Percentiles rank a stretch among this genome's conserved stretches.
Evolutionary conservation across 2,113 vertebrate species (phyloP).

Genomic region (Notarius quadriscutis): DNA sequence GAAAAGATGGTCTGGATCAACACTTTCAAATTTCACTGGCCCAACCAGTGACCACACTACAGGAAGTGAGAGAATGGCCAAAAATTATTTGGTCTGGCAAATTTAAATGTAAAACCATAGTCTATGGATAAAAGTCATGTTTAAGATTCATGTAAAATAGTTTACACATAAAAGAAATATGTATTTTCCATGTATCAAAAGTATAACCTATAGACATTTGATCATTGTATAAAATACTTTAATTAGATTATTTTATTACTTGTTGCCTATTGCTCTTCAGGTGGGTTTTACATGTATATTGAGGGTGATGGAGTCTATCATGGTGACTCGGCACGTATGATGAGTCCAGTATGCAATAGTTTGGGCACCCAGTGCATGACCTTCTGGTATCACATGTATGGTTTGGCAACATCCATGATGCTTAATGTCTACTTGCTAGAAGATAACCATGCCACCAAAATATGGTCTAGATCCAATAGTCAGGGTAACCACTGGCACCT

Average conservation of each 20-base stretch:
- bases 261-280: constrained; percentile 56
- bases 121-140: not conserved
- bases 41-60: constrained; percentile 78
- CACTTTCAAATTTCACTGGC: constrained; percentile 70
- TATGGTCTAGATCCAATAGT: constrained; percentile 65
- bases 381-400: constrained; percentile 85
- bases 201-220: not conserved
- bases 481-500: constrained; percentile 68
- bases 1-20: constrained; percentile 76
- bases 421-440: constrained; percentile 69
- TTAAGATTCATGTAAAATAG: not conserved
- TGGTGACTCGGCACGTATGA: constrained; percentile 69
- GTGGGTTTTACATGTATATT: constrained; percentile 79
- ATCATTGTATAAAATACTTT: not conserved
- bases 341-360: constrained; percentile 66
- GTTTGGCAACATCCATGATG: constrained; percentile 65
- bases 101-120: not conserved
- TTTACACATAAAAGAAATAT: not conserved
- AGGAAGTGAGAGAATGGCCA: constrained; percentile 67
- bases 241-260: not conserved
- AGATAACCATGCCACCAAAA: constrained; percentile 40
- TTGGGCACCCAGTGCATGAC: constrained; percentile 71
- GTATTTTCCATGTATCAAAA: not conserved
- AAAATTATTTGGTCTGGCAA: not conserved
- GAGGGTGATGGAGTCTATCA: constrained; percentile 56